Conservation (phyloP, 1,140 invertebrate species). For the Drosophila simulans region DNA sequence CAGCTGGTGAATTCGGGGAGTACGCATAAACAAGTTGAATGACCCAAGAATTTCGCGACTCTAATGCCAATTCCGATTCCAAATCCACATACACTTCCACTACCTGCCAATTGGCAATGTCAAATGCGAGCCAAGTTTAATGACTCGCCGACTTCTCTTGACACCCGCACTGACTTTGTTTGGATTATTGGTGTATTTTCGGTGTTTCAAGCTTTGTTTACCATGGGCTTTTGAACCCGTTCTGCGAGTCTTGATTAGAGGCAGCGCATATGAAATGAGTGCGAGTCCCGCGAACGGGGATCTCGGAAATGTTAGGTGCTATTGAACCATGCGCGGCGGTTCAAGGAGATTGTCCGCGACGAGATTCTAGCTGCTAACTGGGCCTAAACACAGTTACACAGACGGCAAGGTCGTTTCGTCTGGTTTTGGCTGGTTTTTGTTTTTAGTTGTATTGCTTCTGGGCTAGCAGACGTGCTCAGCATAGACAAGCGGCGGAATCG, state of each 20-base stretch:
- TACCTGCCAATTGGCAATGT: slow-evolving; percentile 53
- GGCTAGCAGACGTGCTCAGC: slow-evolving; percentile 46
- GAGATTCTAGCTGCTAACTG: slow-evolving; percentile 40
- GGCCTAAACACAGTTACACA: slow-evolving; percentile 54
- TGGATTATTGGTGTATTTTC: slow-evolving; percentile 19
- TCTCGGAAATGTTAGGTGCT: slow-evolving; percentile 58
- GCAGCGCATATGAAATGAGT: slow-evolving; percentile 51
- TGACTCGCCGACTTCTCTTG: slow-evolving; percentile 46
- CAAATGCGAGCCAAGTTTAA: slow-evolving; percentile 65
- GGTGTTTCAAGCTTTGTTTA: slow-evolving; percentile 17
- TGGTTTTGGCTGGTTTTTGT: slow-evolving; percentile 11
- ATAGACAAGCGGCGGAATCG: slow-evolving; percentile 44
- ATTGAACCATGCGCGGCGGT: slow-evolving; percentile 47
- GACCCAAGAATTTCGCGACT: slow-evolving; percentile 39
- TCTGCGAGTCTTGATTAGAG: slow-evolving; percentile 57
- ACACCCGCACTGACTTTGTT: slow-evolving; percentile 58
- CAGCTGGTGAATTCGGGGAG: slow-evolving; percentile 25
- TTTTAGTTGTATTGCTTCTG: too few species aligned
- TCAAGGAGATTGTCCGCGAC: slow-evolving; percentile 32
- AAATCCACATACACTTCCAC: slow-evolving; percentile 10
- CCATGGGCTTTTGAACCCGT: slow-evolving; percentile 50
- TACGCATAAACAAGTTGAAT: slow-evolving; percentile 63
- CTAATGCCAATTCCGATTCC: slow-evolving; percentile 16
- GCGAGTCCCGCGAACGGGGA: slow-evolving; percentile 27
- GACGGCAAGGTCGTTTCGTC: slow-evolving; percentile 42